Conservation (phyloP, 2,888 invertebrate species). For the Sclerodermus sp. region DNA sequence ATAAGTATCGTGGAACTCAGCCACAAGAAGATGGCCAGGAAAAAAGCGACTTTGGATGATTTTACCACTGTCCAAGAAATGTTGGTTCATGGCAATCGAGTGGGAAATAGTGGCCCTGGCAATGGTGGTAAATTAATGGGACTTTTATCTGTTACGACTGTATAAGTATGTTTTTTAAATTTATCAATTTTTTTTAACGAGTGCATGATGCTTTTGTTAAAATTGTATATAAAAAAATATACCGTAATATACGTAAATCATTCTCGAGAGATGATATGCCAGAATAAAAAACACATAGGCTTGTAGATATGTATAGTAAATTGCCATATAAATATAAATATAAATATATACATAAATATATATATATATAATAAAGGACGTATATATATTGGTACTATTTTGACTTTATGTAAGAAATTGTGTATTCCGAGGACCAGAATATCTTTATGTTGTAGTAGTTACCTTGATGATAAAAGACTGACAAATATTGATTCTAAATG, state of each 20-base stretch:
- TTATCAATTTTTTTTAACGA: neutral
- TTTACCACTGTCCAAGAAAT: constrained; percentile 65
- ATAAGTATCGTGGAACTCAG: constrained; percentile 54
- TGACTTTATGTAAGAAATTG: no score
- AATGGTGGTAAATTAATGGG: constrained; percentile 63
- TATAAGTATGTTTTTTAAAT: constrained; percentile 45
- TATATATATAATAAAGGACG: constrained; percentile 33
- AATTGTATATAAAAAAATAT: constrained; percentile 1
- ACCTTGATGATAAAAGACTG: no score
- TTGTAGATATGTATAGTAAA: constrained; percentile 41
- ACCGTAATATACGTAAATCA: constrained; percentile 20
- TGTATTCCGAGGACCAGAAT: no score
- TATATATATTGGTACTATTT: no score
- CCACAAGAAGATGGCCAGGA: constrained; percentile 60
- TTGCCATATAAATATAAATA: no score
- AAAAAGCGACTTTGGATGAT: constrained; percentile 58
- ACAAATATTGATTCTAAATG: no score
- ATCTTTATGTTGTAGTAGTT: no score
- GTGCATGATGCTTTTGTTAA: neutral
- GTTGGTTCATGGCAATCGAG: constrained; percentile 61
- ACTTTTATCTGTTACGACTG: constrained; percentile 62
- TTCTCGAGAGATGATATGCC: constrained; percentile 26
- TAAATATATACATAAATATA: constrained; percentile 34
- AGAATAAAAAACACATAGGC: constrained; percentile 26
- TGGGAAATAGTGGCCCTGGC: constrained; percentile 50